phyloP scores from a whole-genome alignment of 1,140 invertebrate genomes.

The Caenorhabditis inopinata region DNA sequence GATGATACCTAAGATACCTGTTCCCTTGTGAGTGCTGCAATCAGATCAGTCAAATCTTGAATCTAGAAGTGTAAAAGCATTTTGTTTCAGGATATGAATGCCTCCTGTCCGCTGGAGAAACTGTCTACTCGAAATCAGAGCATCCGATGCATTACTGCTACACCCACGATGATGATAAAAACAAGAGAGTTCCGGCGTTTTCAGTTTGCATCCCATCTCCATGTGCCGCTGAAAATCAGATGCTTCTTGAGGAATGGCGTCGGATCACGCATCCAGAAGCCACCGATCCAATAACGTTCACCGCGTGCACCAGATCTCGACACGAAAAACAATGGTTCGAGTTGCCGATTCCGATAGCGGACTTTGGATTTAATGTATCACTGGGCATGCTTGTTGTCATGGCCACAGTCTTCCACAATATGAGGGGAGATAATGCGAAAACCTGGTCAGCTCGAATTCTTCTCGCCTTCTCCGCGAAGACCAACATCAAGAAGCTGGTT shows the following conservation, averaged over 20 bases:
- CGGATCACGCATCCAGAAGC: conserved; percentile 48
- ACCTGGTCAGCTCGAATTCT: conserved; percentile 54
- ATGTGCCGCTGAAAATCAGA: conserved; percentile 57
- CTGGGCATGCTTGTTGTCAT: conserved; percentile 56
- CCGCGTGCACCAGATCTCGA: conserved; percentile 60
- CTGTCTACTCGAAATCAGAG: conserved; percentile 59
- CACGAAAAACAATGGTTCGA: conserved; percentile 63
- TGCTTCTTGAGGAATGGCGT: conserved; percentile 60
- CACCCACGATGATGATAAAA: conserved; percentile 53
- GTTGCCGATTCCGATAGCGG: conserved; percentile 58
- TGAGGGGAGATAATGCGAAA: conserved; percentile 56
- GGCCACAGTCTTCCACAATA: conserved; percentile 61
- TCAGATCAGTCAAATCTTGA: too few species aligned
- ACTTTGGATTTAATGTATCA: conserved; percentile 62
- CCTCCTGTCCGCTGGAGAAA: conserved; percentile 63
- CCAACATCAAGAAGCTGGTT: conserved; percentile 58
- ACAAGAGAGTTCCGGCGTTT: conserved; percentile 53
- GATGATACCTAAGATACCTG: too few species aligned
- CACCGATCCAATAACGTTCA: conserved; percentile 50
- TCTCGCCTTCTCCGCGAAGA: conserved; percentile 61
- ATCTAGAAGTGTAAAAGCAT: too few species aligned
- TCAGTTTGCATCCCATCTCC: conserved; percentile 62
- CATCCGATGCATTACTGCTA: conserved; percentile 65
- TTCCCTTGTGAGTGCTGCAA: too few species aligned
- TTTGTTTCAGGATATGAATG: conserved; percentile 58